Conservation (phyloP, 2,113 vertebrate species). For the Mustelus asterias region DNA sequence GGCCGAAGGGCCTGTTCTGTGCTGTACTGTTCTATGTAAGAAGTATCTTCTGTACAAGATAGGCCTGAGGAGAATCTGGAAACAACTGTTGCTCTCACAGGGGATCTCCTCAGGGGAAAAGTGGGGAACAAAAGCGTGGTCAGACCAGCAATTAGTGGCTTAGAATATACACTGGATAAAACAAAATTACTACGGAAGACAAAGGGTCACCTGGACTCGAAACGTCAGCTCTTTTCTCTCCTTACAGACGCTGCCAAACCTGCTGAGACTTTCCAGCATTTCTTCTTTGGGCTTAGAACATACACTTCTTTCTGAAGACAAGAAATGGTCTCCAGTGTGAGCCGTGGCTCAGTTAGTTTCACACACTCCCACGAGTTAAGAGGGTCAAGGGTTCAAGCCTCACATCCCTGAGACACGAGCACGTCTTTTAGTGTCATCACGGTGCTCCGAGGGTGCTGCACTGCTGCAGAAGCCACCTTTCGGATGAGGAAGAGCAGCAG, state of each 20-base stretch:
- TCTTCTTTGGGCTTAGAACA: neutral
- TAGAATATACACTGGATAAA: neutral
- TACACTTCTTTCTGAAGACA: neutral
- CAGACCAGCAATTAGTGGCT: neutral
- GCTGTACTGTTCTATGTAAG: too few species aligned
- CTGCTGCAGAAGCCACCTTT: neutral
- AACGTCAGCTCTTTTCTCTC: too few species aligned
- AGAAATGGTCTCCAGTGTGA: neutral
- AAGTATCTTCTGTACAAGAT: neutral
- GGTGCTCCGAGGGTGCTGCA: neutral
- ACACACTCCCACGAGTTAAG: neutral
- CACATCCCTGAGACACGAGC: neutral
- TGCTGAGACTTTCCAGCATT: too few species aligned
- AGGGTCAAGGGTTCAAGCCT: neutral
- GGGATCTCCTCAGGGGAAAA: neutral
- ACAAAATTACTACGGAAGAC: too few species aligned
- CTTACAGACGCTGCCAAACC: too few species aligned
- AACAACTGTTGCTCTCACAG: neutral
- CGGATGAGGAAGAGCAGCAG: neutral
- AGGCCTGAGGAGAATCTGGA: neutral
- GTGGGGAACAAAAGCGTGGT: neutral
- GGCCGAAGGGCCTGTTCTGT: too few species aligned
- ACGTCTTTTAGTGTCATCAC: neutral
- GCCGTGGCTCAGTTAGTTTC: too few species aligned
- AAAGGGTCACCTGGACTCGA: too few species aligned